These are phyloP conservation scores for Zosterops pallidus DNA, from an alignment of 2,113 vertebrate genomes.

Conservation along the genomic window DNA sequence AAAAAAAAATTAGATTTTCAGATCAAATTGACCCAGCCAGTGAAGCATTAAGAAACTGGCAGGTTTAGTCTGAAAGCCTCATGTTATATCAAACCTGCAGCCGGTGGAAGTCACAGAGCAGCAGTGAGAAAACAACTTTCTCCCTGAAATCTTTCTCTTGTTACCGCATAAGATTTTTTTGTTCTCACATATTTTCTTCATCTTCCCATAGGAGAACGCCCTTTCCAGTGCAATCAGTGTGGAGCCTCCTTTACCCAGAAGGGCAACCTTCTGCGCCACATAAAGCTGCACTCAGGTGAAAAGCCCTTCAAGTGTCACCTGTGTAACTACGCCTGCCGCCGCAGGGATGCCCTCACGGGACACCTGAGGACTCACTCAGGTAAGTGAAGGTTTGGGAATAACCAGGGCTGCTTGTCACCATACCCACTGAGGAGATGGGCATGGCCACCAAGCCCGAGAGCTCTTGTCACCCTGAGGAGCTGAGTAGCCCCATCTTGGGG, in stretches of 20 bases:
- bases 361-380: constrained; percentile 97
- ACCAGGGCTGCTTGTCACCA: fast-evolving
- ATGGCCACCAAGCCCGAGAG: not conserved
- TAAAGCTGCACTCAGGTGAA: constrained; percentile 97
- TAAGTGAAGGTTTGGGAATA: constrained; percentile 65
- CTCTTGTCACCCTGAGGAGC: not conserved
- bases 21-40: constrained; percentile 99
- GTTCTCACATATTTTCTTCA: constrained; percentile 60
- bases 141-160: constrained; percentile 71
- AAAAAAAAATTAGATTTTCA: constrained; percentile 99
- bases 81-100: constrained; percentile 95
- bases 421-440: fast-evolving
- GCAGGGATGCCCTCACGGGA: constrained; percentile 94
- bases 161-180: constrained; percentile 14
- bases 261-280: constrained; percentile 97
- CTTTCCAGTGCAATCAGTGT: constrained; percentile 97
- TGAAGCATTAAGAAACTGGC: constrained; percentile 99
- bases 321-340: constrained; percentile 96
- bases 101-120: constrained; percentile 81
- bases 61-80: constrained; percentile 97
- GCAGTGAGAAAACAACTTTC: constrained; percentile 80
- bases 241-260: constrained; percentile 99
- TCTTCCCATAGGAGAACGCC: constrained; percentile 86
- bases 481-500: not conserved
- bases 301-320: constrained; percentile 99